phyloP scores from a whole-genome alignment of 30 jellyfish, hydroid and myxozoan genomes.

The Catostylus mosaicus region DNA sequence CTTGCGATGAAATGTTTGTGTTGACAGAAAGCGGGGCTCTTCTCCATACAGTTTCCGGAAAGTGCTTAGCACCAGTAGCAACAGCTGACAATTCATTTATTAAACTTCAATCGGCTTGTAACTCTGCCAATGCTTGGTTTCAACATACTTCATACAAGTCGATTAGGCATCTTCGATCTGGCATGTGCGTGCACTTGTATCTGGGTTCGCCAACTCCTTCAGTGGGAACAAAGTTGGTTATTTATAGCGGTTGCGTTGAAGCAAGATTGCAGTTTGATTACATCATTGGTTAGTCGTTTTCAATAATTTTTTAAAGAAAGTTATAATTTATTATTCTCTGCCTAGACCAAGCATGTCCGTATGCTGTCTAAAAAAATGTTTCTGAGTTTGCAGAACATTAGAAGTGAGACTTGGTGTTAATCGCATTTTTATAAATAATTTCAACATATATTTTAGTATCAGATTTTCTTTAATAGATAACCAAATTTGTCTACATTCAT shows the following conservation, averaged over 20 bases:
- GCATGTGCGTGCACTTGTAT: slow-evolving; percentile 58
- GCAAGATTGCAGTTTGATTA: slow-evolving; percentile 32
- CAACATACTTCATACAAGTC: slow-evolving; percentile 14
- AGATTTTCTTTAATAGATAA: too few species aligned
- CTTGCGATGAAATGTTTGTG: slow-evolving; percentile 32
- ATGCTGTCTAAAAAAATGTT: too few species aligned
- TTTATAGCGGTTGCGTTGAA: slow-evolving; percentile 56
- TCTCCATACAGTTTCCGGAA: slow-evolving; percentile 1
- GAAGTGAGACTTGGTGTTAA: too few species aligned
- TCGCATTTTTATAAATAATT: too few species aligned
- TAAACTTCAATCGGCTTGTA: slow-evolving; percentile 26
- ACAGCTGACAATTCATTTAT: neutral
- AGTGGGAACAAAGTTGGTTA: slow-evolving; percentile 52
- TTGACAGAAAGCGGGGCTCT: slow-evolving; percentile 14
- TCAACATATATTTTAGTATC: too few species aligned
- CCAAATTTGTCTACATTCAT: too few species aligned
- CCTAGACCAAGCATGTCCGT: too few species aligned
- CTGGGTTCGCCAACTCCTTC: slow-evolving; percentile 39
- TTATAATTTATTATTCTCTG: too few species aligned
- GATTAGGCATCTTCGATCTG: slow-evolving; percentile 30
- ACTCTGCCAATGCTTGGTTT: slow-evolving; percentile 23
- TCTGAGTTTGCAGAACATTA: too few species aligned
- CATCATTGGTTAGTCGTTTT: neutral
- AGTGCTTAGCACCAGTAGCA: slow-evolving; percentile 8
- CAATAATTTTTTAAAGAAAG: neutral